A percentile compares a stretch with the other conserved stretches of the same genome.
Conservation (phyloP, 2,888 invertebrate species). For the Drosophila colorata region DNA sequence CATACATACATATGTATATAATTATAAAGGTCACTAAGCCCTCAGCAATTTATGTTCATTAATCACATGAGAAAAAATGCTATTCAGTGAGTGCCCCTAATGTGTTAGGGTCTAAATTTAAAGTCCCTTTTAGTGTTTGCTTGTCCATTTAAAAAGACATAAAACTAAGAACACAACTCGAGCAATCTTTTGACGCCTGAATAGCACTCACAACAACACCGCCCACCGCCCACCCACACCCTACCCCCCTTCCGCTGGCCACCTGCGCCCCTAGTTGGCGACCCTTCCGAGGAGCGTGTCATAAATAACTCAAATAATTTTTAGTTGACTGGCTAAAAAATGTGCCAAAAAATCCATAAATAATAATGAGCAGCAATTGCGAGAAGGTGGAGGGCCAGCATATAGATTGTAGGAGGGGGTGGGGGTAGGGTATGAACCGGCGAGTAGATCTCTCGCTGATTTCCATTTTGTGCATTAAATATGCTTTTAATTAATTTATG, state of each 20-base stretch:
- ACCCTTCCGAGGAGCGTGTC: conserved; percentile 38
- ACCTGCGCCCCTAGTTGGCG: conserved; percentile 2
- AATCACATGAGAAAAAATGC: conserved; percentile 20
- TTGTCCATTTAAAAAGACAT: conserved; percentile 76
- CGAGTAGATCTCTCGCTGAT: conserved; percentile 12
- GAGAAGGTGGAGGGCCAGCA: not conserved
- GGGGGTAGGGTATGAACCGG: not conserved
- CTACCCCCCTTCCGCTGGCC: not conserved
- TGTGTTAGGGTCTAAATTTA: conserved; percentile 10
- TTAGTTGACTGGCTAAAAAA: conserved; percentile 41
- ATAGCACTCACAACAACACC: not conserved
- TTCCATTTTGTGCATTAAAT: conserved; percentile 43
- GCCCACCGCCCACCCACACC: not conserved
- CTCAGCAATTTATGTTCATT: not conserved
- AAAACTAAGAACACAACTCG: conserved; percentile 52
- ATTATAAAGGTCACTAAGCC: too few relatives aligned
- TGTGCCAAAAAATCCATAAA: conserved; percentile 69
- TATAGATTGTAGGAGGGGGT: not conserved
- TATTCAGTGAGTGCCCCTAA: conserved; percentile 47
- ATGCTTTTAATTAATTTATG: conserved; percentile 67
- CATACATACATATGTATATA: too few relatives aligned
- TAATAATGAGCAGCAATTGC: conserved; percentile 39
- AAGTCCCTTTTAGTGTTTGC: conserved; percentile 59
- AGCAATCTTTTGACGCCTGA: conserved; percentile 20
- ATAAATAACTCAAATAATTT: conserved; percentile 64